These are phyloP conservation scores for Meteorus sp. DNA, from an alignment of 1,140 invertebrate species.

Conservation along the genomic window DNA sequence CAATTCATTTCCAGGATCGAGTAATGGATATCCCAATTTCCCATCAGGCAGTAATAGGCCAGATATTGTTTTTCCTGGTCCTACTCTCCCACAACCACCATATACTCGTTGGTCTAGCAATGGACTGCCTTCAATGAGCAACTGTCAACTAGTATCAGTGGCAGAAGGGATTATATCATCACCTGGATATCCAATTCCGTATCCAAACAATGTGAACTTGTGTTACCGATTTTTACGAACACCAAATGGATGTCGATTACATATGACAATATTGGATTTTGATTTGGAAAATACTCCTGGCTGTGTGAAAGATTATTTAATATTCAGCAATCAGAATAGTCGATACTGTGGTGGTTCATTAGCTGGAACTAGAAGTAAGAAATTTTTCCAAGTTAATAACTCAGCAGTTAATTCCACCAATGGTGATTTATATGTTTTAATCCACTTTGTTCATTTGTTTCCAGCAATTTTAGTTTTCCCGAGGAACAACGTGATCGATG, in stretches of 20 bases:
- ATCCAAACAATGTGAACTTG: slow-evolving; percentile 39
- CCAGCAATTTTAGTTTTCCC: slow-evolving; percentile 39
- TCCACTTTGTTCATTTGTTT: slow-evolving; percentile 29
- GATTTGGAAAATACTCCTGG: slow-evolving; percentile 44
- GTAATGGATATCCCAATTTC: slow-evolving; percentile 14
- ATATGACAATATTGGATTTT: slow-evolving; percentile 46
- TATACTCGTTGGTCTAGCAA: too few relatives aligned
- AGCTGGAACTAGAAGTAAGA: slow-evolving; percentile 41
- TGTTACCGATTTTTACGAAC: slow-evolving; percentile 44
- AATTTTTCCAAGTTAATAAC: slow-evolving; percentile 16
- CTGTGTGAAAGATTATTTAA: slow-evolving; percentile 46
- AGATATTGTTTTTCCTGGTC: background rate
- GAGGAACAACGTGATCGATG: slow-evolving; percentile 27
- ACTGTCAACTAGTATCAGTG: slow-evolving; percentile 35
- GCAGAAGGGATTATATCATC: slow-evolving; percentile 36
- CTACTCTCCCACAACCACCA: too few relatives aligned
- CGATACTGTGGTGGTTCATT: slow-evolving; percentile 46
- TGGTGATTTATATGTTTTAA: slow-evolving; percentile 14
- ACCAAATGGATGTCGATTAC: slow-evolving; percentile 37
- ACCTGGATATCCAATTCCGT: slow-evolving; percentile 38
- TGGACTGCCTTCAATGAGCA: slow-evolving; percentile 32
- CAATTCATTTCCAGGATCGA: background rate
- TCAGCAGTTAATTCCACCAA: too few relatives aligned
- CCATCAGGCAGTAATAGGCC: background rate
- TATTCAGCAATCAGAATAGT: slow-evolving; percentile 36